A percentile compares a stretch with the other conserved stretches of the same genome.
Evolutionary conservation across 2,797 vertebrate species (phyloP).

Genomic region (Macropodus opercularis): DNA sequence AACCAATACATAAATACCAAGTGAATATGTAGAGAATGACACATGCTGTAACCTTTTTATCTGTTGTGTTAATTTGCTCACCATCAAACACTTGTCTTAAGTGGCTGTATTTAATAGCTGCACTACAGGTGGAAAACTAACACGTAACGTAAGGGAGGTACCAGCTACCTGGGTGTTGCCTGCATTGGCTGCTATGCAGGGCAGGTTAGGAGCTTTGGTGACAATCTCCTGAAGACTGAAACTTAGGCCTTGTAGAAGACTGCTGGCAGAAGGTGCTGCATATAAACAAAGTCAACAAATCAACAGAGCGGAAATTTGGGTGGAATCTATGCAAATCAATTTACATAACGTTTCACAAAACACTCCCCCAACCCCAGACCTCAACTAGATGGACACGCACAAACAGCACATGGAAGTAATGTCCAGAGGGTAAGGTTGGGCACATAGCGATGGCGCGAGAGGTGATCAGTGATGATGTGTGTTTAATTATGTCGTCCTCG

Average conservation of each 20-base stretch:
- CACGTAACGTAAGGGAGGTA: neutral
- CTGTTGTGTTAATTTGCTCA: too few relatives aligned
- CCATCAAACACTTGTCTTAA: too few relatives aligned
- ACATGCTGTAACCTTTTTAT: too few relatives aligned
- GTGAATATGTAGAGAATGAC: too few relatives aligned
- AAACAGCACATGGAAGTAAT: conserved; percentile 25
- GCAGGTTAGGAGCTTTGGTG: conserved; percentile 86
- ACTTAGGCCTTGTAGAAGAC: conserved; percentile 96
- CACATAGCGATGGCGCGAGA: conserved; percentile 63
- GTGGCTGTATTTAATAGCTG: too few relatives aligned
- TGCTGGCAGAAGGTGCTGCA: conserved; percentile 91
- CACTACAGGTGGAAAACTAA: too few relatives aligned
- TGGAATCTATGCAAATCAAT: conserved; percentile 1
- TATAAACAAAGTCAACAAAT: conserved; percentile 42
- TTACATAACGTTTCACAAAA: conserved; percentile 20
- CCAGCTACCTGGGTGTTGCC: conserved; percentile 84
- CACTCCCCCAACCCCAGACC: neutral
- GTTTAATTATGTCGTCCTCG: conserved; percentile 48
- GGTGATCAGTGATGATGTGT: conserved; percentile 67
- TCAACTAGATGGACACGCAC: conserved; percentile 22
- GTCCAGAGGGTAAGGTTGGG: conserved; percentile 55
- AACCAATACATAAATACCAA: too few relatives aligned
- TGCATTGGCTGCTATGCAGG: conserved; percentile 73
- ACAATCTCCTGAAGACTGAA: conserved; percentile 98
- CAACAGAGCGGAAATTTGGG: conserved; percentile 2